These are phyloP conservation scores for Ostrea edulis DNA, from an alignment of 1,140 invertebrate species.

Conservation along the genomic window DNA sequence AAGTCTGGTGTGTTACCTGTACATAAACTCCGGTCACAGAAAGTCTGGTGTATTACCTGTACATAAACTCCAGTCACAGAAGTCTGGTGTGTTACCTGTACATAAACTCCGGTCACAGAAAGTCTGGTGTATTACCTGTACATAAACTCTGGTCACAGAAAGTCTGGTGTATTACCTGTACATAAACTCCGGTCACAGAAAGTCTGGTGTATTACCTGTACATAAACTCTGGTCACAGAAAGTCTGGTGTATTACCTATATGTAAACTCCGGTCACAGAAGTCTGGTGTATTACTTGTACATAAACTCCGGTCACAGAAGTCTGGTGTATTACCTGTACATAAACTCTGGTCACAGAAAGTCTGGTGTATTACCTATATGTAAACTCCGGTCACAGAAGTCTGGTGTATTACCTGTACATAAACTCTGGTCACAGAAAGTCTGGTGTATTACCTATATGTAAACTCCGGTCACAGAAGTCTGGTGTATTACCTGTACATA, in stretches of 20 bases:
- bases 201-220: slow-evolving; percentile 64
- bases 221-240: too few relatives aligned
- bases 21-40: too few relatives aligned
- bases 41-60: slow-evolving; percentile 63
- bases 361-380: slow-evolving; percentile 65
- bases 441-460: slow-evolving; percentile 66
- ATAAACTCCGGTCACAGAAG: too few relatives aligned
- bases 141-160: too few relatives aligned
- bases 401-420: slow-evolving; percentile 66
- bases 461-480: too few relatives aligned
- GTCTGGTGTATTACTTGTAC: slow-evolving; percentile 64
- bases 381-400: too few relatives aligned
- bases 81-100: slow-evolving; percentile 63
- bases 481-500: slow-evolving; percentile 67
- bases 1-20: slow-evolving; percentile 63
- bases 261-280: too few relatives aligned
- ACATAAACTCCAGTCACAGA: too few relatives aligned
- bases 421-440: too few relatives aligned
- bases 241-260: slow-evolving; percentile 63
- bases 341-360: too few relatives aligned
- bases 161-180: slow-evolving; percentile 64
- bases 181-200: too few relatives aligned
- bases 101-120: too few relatives aligned
- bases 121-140: slow-evolving; percentile 64
- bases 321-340: slow-evolving; percentile 65